Conservation (phyloP, 2,888 invertebrate species). For the Eurytoma adleriae region DNA sequence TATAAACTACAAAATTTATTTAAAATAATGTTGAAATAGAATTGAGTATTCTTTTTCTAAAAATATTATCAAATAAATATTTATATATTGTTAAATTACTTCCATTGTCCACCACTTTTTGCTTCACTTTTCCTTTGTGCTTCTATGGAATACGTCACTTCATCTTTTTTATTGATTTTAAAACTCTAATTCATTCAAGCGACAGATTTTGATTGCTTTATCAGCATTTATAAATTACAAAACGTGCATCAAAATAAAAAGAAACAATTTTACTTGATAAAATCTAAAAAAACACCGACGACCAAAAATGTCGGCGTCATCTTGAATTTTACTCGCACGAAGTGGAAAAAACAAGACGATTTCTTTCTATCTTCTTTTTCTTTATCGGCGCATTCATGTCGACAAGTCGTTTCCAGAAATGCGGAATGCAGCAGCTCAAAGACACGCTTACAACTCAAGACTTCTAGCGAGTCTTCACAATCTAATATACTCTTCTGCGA, state of each 20-base stretch:
- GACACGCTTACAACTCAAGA: slow-evolving; percentile 16
- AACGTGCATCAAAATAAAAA: neutral
- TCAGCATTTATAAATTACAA: slow-evolving; percentile 5
- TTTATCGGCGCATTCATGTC: slow-evolving; percentile 11
- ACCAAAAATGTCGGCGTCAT: slow-evolving; percentile 5
- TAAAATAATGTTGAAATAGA: slow-evolving; percentile 14
- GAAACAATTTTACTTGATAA: too few relatives aligned
- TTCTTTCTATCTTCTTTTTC: slow-evolving; percentile 7
- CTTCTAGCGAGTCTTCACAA: slow-evolving; percentile 3
- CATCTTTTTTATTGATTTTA: slow-evolving; percentile 46
- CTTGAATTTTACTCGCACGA: slow-evolving; percentile 32
- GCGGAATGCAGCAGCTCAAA: slow-evolving; percentile 28
- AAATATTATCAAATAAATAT: slow-evolving; percentile 20
- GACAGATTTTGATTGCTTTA: slow-evolving; percentile 26
- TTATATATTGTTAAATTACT: slow-evolving; percentile 1
- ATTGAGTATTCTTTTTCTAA: slow-evolving; percentile 29
- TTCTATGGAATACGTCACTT: slow-evolving; percentile 34
- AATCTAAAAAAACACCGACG: slow-evolving; percentile 6
- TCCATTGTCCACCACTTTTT: slow-evolving; percentile 3
- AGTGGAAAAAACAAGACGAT: slow-evolving; percentile 21
- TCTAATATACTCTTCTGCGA: slow-evolving; percentile 9
- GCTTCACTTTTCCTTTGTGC: slow-evolving; percentile 39
- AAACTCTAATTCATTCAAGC: slow-evolving; percentile 11
- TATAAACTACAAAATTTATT: slow-evolving; percentile 22
- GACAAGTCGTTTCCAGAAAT: slow-evolving; percentile 33